Evolutionary conservation across 23 tunicate genomes (phyloP).

Genomic region (Halocynthia aurantium): DNA sequence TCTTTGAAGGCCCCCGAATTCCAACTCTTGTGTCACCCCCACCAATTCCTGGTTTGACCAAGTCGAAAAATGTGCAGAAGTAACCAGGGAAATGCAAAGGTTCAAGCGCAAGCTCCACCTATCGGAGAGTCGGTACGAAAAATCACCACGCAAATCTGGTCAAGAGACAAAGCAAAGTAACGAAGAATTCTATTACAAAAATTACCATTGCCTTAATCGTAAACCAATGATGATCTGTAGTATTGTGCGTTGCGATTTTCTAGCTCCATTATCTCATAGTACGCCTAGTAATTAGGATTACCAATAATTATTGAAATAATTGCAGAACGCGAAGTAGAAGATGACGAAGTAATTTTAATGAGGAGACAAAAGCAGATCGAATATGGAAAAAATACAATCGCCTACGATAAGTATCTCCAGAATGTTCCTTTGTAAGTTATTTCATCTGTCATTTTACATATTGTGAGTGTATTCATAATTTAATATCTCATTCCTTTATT

Average conservation of each 20-base stretch:
- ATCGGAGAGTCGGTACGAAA: too few relatives aligned
- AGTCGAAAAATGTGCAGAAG: conserved; percentile 36
- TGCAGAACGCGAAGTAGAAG: neutral
- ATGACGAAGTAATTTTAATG: conserved; percentile 46
- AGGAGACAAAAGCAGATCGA: conserved; percentile 81
- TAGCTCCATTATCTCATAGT: too few relatives aligned
- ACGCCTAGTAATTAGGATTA: too few relatives aligned
- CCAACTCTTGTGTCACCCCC: neutral
- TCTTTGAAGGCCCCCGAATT: too few relatives aligned
- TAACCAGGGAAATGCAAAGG: conserved; percentile 11
- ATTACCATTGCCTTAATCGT: too few relatives aligned
- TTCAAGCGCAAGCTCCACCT: neutral
- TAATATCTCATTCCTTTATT: neutral
- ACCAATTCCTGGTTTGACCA: conserved; percentile 49
- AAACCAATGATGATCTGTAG: too few relatives aligned
- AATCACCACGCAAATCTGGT: too few relatives aligned
- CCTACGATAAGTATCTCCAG: conserved; percentile 58
- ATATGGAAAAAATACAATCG: conserved; percentile 91
- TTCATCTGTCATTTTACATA: conserved; percentile 19
- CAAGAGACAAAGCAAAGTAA: too few relatives aligned
- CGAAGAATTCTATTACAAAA: too few relatives aligned
- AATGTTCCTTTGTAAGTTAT: conserved; percentile 26
- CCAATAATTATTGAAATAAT: too few relatives aligned
- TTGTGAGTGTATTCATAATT: neutral
- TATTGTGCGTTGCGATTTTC: too few relatives aligned